Base-by-base conservation (phyloP, 2,888 invertebrate genomes). In the Xylota segnis region DNA sequence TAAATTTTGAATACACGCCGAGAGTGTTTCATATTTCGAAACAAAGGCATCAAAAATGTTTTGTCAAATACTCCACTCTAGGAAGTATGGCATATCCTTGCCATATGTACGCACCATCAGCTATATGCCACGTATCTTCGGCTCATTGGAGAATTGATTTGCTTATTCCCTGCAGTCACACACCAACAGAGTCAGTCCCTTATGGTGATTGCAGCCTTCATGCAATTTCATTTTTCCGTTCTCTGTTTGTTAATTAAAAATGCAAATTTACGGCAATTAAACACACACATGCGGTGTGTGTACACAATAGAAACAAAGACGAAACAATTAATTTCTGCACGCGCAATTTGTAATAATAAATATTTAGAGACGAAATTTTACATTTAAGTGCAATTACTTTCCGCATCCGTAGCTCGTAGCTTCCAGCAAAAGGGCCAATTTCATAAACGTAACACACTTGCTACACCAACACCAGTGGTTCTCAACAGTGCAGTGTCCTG, bases 381-480 rank as follows among this genome's bases (percentile, higher is more conserved):
- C 61, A 74, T 79, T 79, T 58, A 79, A 83, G 78, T 70, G 68
- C 63, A 74, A 83, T 83, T 83, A 74, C 27, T 43, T 50, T 29
- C 14, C 68, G 43, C 61, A 63, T 63, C 40, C 43, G 29, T 37
- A 16, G 23, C 40, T 65, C 5, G 59, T n/a, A n/a, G n/a, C 50
- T 27, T 40, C n/a, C 32, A 45, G 37, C 18, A 65, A 83, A 68
- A 63, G 66, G 34, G 56, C 54, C 59, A 43, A 52, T 68, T 74
- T 63, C 34, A 16, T 63, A 16, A 76, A 34, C 10, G 40, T 14
- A 23, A 59, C n/a, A 18, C 40, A 58, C 34, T 54, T n/a, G n/a
- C 45, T 29, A 37, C 14, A 4, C n/a, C 3, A n/a, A 23, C 3
- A 23, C 6, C 47, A 47, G 47, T 47, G 47, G 18, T 47, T 18